A percentile compares a stretch with the other conserved stretches of the same genome.
Conservation (phyloP, 2,888 invertebrate species). For the Volucella bombylans region DNA sequence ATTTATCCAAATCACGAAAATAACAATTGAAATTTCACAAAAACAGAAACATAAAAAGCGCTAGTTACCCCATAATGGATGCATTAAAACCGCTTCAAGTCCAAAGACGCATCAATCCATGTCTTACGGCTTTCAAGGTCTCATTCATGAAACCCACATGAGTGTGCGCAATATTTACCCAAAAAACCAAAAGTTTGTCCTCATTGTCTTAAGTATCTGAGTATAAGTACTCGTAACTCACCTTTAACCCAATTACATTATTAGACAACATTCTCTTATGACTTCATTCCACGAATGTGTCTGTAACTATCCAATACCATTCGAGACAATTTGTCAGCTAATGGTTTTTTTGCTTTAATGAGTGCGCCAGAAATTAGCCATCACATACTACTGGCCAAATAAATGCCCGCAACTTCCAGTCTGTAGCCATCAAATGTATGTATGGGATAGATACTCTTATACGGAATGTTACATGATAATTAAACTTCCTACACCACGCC, state of each 20-base stretch:
- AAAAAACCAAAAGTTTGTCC: conserved; percentile 4
- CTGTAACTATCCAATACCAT: not conserved
- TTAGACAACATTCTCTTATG: conserved; percentile 20
- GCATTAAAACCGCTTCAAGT: conserved; percentile 2
- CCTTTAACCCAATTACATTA: not conserved
- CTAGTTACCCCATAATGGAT: not conserved
- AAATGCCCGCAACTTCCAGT: conserved; percentile 7
- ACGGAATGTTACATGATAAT: conserved; percentile 35
- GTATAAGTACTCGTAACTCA: not conserved
- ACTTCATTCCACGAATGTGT: not conserved
- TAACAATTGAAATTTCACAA: not conserved
- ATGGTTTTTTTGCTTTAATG: not conserved
- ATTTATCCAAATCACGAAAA: not conserved
- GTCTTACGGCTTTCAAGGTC: conserved; percentile 16
- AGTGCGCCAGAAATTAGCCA: not conserved
- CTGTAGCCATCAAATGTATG: not conserved
- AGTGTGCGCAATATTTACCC: not conserved
- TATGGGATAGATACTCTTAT: not conserved
- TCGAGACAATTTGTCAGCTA: too few relatives aligned
- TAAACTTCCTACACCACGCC: conserved; percentile 11
- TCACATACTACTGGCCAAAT: not conserved
- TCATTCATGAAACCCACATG: not conserved
- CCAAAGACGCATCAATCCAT: conserved; percentile 23
- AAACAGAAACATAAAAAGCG: not conserved
- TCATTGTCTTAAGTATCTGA: not conserved